phyloP scores from a whole-genome alignment of 2,113 vertebrate species.

The Agelaius phoeniceus region DNA sequence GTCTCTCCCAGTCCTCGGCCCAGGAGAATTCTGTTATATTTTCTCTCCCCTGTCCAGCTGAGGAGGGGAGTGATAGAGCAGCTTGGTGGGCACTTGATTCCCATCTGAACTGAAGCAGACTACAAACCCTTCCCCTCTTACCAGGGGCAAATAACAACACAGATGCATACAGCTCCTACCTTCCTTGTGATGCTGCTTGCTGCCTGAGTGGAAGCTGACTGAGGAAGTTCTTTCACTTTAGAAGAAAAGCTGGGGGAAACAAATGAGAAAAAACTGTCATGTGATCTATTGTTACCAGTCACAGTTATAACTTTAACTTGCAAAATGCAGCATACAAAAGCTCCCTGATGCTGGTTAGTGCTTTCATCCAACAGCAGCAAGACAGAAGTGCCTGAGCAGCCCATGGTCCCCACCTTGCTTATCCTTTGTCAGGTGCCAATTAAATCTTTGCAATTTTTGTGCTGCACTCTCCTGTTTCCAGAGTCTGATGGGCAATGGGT shows the following conservation, averaged over 20 bases:
- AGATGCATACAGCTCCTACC: neutral
- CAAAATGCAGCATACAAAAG: neutral
- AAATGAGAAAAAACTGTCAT: neutral
- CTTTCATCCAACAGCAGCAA: neutral
- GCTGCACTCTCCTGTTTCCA: neutral
- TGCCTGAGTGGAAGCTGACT: neutral
- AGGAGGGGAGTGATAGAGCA: neutral
- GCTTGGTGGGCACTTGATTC: neutral
- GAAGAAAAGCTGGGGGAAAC: neutral
- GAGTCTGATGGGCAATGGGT: neutral
- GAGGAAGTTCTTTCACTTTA: neutral
- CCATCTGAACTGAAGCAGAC: neutral
- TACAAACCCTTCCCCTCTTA: neutral
- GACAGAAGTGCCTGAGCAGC: neutral
- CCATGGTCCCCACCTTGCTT: rapidly evolving
- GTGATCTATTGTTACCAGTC: neutral
- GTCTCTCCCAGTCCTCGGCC: neutral
- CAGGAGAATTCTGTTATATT: neutral
- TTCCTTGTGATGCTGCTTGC: neutral
- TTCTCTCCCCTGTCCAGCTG: neutral
- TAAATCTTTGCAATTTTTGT: neutral
- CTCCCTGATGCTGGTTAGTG: rapidly evolving
- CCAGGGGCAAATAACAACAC: neutral
- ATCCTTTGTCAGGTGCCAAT: neutral
- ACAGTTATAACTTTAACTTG: neutral